A percentile compares a stretch with the other conserved stretches of the same genome.
phyloP scores from a whole-genome alignment of 2,113 vertebrate species.

The Ochotona princeps region DNA sequence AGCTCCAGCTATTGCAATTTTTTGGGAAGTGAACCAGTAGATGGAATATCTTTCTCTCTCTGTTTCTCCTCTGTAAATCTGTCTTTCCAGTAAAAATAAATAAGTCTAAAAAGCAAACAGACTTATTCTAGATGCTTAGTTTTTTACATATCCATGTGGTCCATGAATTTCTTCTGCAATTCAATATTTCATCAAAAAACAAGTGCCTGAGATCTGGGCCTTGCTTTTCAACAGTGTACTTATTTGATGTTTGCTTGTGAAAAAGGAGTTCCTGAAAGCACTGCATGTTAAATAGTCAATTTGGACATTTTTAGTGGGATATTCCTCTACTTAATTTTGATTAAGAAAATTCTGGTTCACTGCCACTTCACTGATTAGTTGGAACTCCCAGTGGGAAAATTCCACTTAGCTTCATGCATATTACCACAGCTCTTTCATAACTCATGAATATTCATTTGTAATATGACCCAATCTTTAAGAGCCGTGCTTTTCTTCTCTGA shows the following conservation, averaged over 20 bases:
- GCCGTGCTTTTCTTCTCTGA: neutral
- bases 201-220: neutral
- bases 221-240: neutral
- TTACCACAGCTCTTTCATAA: neutral
- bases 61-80: too few relatives aligned
- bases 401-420: neutral
- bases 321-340: conserved; percentile 38
- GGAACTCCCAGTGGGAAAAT: neutral
- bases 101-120: too few relatives aligned
- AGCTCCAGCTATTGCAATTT: too few relatives aligned
- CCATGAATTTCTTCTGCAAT: conserved; percentile 34
- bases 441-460: conserved; percentile 17
- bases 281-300: neutral
- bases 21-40: too few relatives aligned
- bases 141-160: neutral
- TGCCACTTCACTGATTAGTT: neutral
- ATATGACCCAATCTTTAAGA: neutral
- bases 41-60: too few relatives aligned
- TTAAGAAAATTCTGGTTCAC: conserved; percentile 19
- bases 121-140: neutral
- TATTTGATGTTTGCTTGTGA: neutral
- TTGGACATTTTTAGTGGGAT: neutral
- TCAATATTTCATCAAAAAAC: conserved; percentile 5
- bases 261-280: neutral
- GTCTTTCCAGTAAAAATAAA: too few relatives aligned